Evolutionary conservation across 2,797 vertebrate species (phyloP), one percentile per base, ranked within the genome.

Genomic region (Lepidocolaptes lacrymiger): DNA sequence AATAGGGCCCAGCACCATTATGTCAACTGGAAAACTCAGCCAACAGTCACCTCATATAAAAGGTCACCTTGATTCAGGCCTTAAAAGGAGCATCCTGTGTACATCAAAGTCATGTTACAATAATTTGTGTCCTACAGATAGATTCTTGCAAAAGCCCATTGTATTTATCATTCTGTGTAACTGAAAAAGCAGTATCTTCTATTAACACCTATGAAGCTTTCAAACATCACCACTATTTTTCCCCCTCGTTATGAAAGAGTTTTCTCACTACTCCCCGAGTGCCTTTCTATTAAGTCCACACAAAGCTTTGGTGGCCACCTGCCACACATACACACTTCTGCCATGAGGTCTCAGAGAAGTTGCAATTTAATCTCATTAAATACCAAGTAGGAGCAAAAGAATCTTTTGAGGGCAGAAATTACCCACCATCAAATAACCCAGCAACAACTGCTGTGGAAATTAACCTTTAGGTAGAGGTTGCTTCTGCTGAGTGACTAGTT

Each of bases 281-380:
- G 67, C 81, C 83, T 96, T 91, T 94, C 77, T 97, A 59, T 92
- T 93, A 95, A 96, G 79, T 49, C 79, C 86, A 91, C 44, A 96
- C 91, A 97, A 95, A 95, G 94, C 88, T 88, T 71, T 75, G 68
- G 84, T 76, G 80, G 85, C 94, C 96, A 96, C 91, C 96, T 6
- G 91, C 94, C 91, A 96, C 69, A 88, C 71, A 92, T 88, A 95
- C 79, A 96, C 81, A 88, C 72, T 93, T 92, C 86, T 85, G 56
- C 90, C 82, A 93, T 0, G 0, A 93, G 85, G 92, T 91, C 96
- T 87, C 55, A 3, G 79, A 91, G 83, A 85, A 94, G 87, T 75
- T 94, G 94, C 85, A 92, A 91, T 95, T 93, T 95, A 95, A 94
- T 94, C 91, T 94, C 95, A 94, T 97, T 96, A 95, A 93, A 96